phyloP scores from a whole-genome alignment of 2,113 vertebrate species.

The Gymnogyps californianus region DNA sequence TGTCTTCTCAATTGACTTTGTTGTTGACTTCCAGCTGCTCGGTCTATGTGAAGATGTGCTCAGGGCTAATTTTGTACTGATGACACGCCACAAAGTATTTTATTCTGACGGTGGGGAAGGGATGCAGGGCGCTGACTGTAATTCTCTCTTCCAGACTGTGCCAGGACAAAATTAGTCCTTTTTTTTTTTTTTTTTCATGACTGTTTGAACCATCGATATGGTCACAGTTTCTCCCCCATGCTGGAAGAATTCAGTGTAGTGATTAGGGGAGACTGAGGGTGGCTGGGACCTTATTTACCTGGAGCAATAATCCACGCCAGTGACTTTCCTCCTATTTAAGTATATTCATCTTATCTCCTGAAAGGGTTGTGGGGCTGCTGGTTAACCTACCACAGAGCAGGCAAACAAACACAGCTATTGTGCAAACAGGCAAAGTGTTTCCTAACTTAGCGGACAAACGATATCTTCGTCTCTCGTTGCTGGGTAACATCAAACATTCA shows the following conservation, averaged over 20 bases:
- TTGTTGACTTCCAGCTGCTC: not conserved
- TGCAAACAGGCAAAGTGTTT: not conserved
- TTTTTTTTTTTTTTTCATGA: not conserved
- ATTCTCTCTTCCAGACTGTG: not conserved
- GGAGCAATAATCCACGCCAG: not conserved
- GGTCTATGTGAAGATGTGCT: not conserved
- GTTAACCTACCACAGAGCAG: not conserved
- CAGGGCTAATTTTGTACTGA: not conserved
- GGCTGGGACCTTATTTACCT: not conserved
- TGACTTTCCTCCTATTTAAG: not conserved
- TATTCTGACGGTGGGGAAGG: not conserved
- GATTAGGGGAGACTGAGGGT: not conserved
- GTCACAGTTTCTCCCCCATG: accelerated
- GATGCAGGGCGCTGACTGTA: not conserved
- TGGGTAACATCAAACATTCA: constrained; percentile 4
- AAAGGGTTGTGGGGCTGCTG: not conserved
- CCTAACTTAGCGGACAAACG: not conserved
- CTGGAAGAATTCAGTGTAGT: not conserved
- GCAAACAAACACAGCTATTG: constrained; percentile 13
- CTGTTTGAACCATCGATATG: not conserved
- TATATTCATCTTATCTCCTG: not conserved
- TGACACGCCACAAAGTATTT: not conserved
- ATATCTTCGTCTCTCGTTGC: not conserved
- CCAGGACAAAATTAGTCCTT: not conserved
- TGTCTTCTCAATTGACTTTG: not conserved